Evolutionary conservation across 2,113 vertebrate species (phyloP), one percentile per base, ranked within the genome.

Genomic region (Melierax canorus): DNA sequence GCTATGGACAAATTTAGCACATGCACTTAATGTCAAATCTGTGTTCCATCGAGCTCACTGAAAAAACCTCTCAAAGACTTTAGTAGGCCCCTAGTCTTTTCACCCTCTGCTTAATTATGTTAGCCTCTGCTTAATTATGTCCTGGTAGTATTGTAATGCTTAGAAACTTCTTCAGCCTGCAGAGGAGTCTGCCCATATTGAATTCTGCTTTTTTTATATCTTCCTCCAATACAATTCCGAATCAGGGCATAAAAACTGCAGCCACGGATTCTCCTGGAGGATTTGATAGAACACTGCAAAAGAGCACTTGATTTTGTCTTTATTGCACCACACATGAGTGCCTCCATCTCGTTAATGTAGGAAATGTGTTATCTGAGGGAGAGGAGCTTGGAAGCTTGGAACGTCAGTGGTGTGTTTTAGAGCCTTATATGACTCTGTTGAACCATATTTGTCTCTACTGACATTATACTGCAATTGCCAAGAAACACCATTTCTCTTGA

Each of bases 271-370:
- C 53, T 95, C 92, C 85, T 92, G 64, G 32, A 96, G 77, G 53
- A 88, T 89, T 93, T 95, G 71, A 85, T n/a, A 88, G 86, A 94
- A 62, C 66, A 43, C 3, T 59, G 68, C 32, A 46, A 78, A 93
- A 94, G 78, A 88, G 84, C 30, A 75, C 71, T 97, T 93, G 85
- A 71, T 95, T 95, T 96, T 88, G 76, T 78, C 94, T 97, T 95
- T 94, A 96, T 93, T 97, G 95, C 74, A 83, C 9, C 78, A 94
- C 88, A 94, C 95, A 95, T 95, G 96, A 97, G 59, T 96, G 88
- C 78, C n/a, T 90, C 78, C 89, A 93, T 95, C 94, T 95, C 45
- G 5, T 90, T 96, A 97, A 97, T 96, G 94, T 58, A 88, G 91
- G 75, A 97, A 94, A 95, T 92, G 94, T 88, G 91, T 91, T 91